These are phyloP conservation scores for Nothobranchius kuhntae DNA, from an alignment of 2,113 vertebrate genomes.

Conservation along the genomic window DNA sequence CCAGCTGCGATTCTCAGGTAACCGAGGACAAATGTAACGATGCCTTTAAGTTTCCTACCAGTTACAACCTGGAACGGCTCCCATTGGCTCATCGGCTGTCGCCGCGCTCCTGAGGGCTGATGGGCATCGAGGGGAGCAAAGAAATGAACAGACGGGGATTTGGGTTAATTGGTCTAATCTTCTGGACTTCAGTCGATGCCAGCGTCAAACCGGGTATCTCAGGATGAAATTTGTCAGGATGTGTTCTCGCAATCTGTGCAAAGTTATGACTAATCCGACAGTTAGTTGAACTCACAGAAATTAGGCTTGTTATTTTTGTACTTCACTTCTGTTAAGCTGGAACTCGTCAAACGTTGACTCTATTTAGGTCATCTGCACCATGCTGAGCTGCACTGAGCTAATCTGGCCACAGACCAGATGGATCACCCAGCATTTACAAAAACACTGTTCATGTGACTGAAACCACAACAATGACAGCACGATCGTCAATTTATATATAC, in stretches of 20 bases:
- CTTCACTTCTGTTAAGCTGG: constrained; percentile 24
- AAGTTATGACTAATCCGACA: not conserved
- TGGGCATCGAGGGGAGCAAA: constrained; percentile 19
- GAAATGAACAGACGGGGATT: constrained; percentile 58
- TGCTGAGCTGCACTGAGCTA: constrained; percentile 13
- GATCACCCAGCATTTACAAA: constrained; percentile 37
- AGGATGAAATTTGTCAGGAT: not conserved
- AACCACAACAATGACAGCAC: no score
- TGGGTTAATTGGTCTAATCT: constrained; percentile 47
- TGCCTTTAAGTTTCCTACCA: not conserved
- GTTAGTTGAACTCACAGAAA: not conserved
- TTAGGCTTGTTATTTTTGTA: not conserved
- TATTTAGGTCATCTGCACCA: constrained; percentile 40
- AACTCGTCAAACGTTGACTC: not conserved
- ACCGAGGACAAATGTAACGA: not conserved
- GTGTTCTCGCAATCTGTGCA: not conserved
- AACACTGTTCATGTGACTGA: constrained; percentile 4
- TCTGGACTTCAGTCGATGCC: constrained; percentile 13
- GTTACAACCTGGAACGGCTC: constrained; percentile 2
- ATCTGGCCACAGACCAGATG: constrained; percentile 46
- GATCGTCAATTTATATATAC: no score
- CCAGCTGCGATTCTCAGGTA: constrained; percentile 10
- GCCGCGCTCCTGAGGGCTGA: constrained; percentile 19
- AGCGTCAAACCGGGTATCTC: not conserved
- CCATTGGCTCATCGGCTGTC: constrained; percentile 37